A percentile compares a stretch with the other conserved stretches of the same genome.
These are phyloP conservation scores for Choristoneura fumiferana DNA, from an alignment of 1,140 invertebrate genomes.

Conservation along the genomic window DNA sequence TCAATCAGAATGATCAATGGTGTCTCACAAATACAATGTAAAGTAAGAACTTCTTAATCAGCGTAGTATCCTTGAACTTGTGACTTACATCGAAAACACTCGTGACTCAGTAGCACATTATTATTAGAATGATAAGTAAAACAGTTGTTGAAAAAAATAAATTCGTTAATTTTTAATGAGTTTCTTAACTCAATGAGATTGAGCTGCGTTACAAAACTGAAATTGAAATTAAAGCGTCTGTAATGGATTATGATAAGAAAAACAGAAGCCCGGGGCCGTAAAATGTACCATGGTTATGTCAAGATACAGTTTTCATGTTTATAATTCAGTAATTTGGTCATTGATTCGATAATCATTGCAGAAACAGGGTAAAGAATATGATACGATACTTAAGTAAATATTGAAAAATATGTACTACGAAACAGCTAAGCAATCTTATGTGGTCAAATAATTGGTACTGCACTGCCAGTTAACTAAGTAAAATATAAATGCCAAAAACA, in stretches of 20 bases:
- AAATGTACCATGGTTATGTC: no score
- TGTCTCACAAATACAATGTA: constrained; percentile 8
- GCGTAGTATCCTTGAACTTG: constrained; percentile 13
- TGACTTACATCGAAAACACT: background rate
- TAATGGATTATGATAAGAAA: background rate
- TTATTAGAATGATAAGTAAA: background rate
- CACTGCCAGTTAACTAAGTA: no score
- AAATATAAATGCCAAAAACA: no score
- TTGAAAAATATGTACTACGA: no score
- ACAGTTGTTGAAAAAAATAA: background rate
- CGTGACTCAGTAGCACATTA: constrained; percentile 5
- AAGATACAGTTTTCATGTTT: no score
- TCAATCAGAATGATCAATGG: no score
- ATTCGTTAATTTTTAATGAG: background rate
- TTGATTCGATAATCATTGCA: no score
- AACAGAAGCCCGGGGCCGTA: background rate
- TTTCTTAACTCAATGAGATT: constrained; percentile 2
- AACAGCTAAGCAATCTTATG: no score
- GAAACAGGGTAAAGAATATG: no score
- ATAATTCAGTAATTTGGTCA: no score
- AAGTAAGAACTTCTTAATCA: background rate
- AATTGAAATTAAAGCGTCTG: background rate
- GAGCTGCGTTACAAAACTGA: background rate
- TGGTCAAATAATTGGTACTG: no score
- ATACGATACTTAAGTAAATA: no score